A percentile compares a stretch with the other conserved stretches of the same genome.
These are phyloP conservation scores for Hyalella azteca DNA, from an alignment of 2,888 invertebrate genomes.

Conservation along the genomic window DNA sequence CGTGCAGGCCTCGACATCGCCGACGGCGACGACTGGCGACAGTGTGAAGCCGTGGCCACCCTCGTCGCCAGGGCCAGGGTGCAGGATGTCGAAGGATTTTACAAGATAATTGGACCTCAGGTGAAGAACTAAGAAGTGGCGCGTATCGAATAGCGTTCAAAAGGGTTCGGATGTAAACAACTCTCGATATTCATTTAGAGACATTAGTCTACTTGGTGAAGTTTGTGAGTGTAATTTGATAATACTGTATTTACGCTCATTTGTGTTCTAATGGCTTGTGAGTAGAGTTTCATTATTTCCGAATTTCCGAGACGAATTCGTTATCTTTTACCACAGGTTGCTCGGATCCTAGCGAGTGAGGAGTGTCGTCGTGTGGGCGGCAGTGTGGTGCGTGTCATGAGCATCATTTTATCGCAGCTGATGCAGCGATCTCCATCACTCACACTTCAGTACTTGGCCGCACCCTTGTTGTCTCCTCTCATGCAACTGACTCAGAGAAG, in stretches of 20 bases:
- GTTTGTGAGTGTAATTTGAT: too few species aligned
- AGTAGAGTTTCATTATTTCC: too few species aligned
- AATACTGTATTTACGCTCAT: too few species aligned
- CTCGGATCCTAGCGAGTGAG: conserved; percentile 33
- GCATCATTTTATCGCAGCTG: conserved; percentile 40
- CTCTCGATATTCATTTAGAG: too few species aligned
- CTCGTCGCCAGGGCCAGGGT: conserved; percentile 43
- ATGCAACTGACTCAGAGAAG: conserved; percentile 30
- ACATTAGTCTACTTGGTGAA: too few species aligned
- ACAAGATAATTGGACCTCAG: conserved; percentile 48
- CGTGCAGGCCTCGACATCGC: conserved; percentile 43
- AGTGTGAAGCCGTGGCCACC: conserved; percentile 49
- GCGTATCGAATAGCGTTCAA: too few species aligned
- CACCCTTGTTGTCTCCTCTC: conserved; percentile 40
- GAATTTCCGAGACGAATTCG: too few species aligned
- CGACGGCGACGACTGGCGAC: conserved; percentile 45
- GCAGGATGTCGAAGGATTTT: conserved; percentile 38
- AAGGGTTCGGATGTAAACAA: too few species aligned
- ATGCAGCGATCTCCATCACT: conserved; percentile 41
- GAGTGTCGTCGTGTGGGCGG: neutral
- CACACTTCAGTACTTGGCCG: conserved; percentile 40
- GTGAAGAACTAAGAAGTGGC: conserved; percentile 8
- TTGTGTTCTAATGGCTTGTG: too few species aligned
- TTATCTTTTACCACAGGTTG: neutral
- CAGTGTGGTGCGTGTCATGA: conserved; percentile 45